phyloP scores from a whole-genome alignment of 2,888 invertebrate genomes.

The Cerastis rubricosa region DNA sequence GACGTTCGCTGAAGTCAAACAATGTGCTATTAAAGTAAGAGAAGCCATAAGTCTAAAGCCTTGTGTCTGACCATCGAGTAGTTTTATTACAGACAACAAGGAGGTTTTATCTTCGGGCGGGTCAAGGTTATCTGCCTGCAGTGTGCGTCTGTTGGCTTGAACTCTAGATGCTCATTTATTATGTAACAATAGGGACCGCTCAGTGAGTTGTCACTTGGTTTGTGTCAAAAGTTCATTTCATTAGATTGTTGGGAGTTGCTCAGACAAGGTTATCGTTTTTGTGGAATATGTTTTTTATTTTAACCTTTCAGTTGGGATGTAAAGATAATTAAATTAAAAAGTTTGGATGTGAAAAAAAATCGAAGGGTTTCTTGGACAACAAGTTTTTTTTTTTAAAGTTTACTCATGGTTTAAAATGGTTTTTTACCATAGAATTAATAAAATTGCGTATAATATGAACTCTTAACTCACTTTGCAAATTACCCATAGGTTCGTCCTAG shows the following conservation, averaged over 20 bases:
- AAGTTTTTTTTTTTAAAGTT: not conserved
- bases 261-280: constrained; percentile 15
- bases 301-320: not conserved
- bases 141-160: not conserved
- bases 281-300: not conserved
- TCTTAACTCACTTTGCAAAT: not conserved
- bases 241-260: not conserved
- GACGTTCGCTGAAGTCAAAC: constrained; percentile 39
- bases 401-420: not conserved
- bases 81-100: constrained; percentile 25
- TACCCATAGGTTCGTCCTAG: not conserved
- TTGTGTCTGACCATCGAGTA: constrained; percentile 35
- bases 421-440: not conserved
- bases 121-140: constrained; percentile 59
- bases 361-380: too few species aligned
- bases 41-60: constrained; percentile 16
- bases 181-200: not conserved
- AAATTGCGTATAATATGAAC: not conserved
- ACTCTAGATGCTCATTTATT: constrained; percentile 6
- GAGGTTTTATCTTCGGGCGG: constrained; percentile 46
- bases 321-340: too few species aligned
- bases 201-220: constrained; percentile 3
- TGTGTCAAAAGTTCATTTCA: constrained; percentile 17
- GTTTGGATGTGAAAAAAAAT: not conserved
- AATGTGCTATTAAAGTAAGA: constrained; percentile 55